A percentile compares a stretch with the other conserved stretches of the same genome.
Evolutionary conservation across 2,113 vertebrate species (phyloP).

Genomic region (Blennius ocellaris): DNA sequence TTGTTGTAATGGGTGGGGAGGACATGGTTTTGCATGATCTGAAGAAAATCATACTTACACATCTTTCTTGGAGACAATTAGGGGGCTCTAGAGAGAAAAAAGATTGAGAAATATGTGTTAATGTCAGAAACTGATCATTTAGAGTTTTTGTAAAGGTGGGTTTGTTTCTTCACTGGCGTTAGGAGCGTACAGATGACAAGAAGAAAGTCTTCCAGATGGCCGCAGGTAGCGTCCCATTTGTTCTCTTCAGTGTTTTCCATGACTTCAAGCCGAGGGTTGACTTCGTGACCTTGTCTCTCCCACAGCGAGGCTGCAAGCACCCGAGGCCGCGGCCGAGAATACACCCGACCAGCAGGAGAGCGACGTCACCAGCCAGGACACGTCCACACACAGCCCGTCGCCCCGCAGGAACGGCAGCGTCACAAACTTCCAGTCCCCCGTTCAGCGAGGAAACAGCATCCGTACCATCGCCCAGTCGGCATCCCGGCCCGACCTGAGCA

Average conservation of each 20-base stretch:
- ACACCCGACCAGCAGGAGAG: constrained; percentile 83
- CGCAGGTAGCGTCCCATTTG: constrained; percentile 82
- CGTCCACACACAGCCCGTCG: constrained; percentile 77
- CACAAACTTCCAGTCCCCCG: constrained; percentile 82
- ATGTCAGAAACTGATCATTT: not conserved
- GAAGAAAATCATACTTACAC: no score
- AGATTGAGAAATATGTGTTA: not conserved
- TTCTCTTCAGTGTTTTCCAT: not conserved
- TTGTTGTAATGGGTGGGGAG: no score
- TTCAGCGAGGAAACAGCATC: constrained; percentile 80
- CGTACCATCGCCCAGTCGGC: constrained; percentile 86
- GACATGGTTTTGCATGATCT: no score
- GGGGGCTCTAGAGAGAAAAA: no score
- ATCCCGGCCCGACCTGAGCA: constrained; percentile 72
- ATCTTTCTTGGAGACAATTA: no score
- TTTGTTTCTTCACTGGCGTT: not conserved
- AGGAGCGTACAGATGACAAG: constrained; percentile 96
- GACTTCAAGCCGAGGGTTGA: not conserved
- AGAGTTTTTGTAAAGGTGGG: not conserved
- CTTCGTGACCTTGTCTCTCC: not conserved
- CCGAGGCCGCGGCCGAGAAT: constrained; percentile 82
- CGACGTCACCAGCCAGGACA: constrained; percentile 84
- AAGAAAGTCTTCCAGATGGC: constrained; percentile 94
- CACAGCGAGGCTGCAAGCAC: constrained; percentile 87
- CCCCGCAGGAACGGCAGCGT: constrained; percentile 85